phyloP scores from a whole-genome alignment of 1,140 invertebrate species.

The Saccostrea echinata region DNA sequence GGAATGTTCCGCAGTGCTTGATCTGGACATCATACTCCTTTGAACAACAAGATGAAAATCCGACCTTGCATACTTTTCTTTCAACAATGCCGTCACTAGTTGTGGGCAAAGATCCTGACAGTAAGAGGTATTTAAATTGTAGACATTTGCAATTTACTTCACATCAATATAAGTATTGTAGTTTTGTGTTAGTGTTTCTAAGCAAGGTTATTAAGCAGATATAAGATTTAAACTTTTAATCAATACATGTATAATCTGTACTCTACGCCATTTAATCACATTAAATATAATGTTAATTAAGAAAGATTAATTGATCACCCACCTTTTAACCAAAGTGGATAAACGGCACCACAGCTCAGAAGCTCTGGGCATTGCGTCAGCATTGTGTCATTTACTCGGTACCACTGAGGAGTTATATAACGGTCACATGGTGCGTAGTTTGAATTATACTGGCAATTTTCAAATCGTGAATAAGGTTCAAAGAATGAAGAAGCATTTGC shows the following conservation, averaged over 20 bases:
- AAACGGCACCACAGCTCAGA: not conserved
- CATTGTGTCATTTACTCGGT: not conserved
- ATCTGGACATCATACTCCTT: not conserved
- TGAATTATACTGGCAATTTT: not conserved
- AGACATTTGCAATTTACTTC: too few relatives aligned
- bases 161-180: too few relatives aligned
- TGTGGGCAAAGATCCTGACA: not conserved
- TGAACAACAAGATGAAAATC: not conserved
- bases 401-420: not conserved
- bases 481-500: not conserved
- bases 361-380: not conserved
- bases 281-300: too few relatives aligned
- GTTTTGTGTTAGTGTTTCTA: too few relatives aligned
- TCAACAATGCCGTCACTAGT: not conserved
- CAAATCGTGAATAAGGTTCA: conserved; percentile 10
- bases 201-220: too few relatives aligned
- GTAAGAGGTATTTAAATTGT: not conserved
- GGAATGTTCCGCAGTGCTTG: not conserved
- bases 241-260: too few relatives aligned
- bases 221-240: too few relatives aligned
- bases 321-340: conserved; percentile 10
- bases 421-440: not conserved
- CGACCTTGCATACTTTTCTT: not conserved
- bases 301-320: too few relatives aligned
- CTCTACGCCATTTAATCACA: too few relatives aligned